Evolutionary conservation across 1,140 invertebrate genomes (phyloP).

Genomic region (Tetramorium alpestre): DNA sequence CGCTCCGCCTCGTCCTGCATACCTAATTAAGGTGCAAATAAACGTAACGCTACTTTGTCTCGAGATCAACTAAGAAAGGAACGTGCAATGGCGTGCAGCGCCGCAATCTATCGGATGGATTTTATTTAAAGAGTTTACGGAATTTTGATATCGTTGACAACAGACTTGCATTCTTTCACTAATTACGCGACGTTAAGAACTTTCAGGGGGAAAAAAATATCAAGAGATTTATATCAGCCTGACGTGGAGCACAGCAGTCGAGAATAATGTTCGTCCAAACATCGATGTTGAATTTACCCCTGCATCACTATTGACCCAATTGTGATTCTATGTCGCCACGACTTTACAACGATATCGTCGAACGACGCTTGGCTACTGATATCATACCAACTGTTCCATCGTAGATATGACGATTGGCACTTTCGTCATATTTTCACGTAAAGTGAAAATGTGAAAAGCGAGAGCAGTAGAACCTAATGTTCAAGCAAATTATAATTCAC

Average conservation of each 20-base stretch:
- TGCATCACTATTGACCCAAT: constrained; percentile 24
- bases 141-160: neutral
- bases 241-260: neutral
- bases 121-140: neutral
- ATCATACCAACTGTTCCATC: neutral
- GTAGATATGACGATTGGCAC: neutral
- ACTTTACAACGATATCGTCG: constrained; percentile 21
- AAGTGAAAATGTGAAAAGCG: neutral
- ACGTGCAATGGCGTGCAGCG: constrained; percentile 3
- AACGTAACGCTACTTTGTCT: constrained; percentile 31
- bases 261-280: neutral
- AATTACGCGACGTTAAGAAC: neutral
- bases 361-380: constrained; percentile 25
- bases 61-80: constrained; percentile 23
- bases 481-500: neutral
- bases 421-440: neutral
- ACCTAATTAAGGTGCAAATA: constrained; percentile 55
- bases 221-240: neutral
- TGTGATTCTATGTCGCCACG: constrained; percentile 15
- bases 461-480: neutral
- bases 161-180: neutral
- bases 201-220: neutral
- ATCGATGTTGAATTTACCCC: neutral
- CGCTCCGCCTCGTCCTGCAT: constrained; percentile 26
- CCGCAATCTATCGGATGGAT: neutral